These are phyloP conservation scores for Argyresthia goedartella DNA, from an alignment of 2,888 invertebrate genomes.

Conservation along the genomic window DNA sequence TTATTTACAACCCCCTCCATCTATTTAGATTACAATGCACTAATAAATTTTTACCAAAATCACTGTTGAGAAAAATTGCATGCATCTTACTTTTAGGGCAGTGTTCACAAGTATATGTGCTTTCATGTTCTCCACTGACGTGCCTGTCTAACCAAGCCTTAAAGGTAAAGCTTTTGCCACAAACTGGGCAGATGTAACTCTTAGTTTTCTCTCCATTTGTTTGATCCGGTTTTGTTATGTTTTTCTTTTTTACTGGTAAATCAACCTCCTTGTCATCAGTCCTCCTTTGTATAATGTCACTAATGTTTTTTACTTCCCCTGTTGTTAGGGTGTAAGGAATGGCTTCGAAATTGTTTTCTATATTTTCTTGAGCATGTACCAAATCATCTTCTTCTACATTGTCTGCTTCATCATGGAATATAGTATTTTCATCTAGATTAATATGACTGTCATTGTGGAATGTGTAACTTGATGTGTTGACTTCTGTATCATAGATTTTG, in stretches of 20 bases:
- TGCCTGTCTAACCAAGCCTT: slow-evolving; percentile 51
- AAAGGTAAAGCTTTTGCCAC: slow-evolving; percentile 38
- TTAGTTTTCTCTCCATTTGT: slow-evolving; percentile 13
- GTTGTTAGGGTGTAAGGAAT: too few species aligned
- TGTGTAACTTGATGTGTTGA: slow-evolving; percentile 24
- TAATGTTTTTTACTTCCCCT: too few species aligned
- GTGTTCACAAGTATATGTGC: slow-evolving; percentile 33
- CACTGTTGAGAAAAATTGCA: too few species aligned
- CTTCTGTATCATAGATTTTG: background rate
- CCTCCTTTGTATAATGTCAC: too few species aligned
- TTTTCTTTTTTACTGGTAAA: too few species aligned
- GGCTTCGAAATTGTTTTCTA: too few species aligned
- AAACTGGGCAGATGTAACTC: slow-evolving; percentile 35
- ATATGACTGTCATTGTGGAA: slow-evolving; percentile 37
- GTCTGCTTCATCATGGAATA: slow-evolving; percentile 4
- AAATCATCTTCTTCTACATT: too few species aligned
- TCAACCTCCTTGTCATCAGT: slow-evolving; percentile 7
- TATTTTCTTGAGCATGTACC: too few species aligned
- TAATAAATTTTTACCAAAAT: too few species aligned
- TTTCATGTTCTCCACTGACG: slow-evolving; percentile 41
- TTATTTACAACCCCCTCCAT: too few species aligned
- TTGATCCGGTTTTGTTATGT: slow-evolving; percentile 1
- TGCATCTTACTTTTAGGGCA: slow-evolving; percentile 51
- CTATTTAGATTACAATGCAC: too few species aligned
- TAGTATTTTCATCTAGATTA: slow-evolving; percentile 16